Evolutionary conservation across 2,797 vertebrate genomes (phyloP).

Genomic region (Xenopus petersii): DNA sequence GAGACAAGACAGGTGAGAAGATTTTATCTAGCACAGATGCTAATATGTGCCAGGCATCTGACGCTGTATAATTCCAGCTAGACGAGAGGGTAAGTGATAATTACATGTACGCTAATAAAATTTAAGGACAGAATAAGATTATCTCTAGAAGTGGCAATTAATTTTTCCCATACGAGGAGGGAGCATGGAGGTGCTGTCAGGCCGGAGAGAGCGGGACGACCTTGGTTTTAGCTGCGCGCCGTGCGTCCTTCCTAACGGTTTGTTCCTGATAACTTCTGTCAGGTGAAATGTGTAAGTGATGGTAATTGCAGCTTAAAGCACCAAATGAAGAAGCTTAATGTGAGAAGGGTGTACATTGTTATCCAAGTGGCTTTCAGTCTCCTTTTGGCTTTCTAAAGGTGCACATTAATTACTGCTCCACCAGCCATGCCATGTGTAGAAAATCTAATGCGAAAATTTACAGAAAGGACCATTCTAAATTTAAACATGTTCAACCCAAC

Average conservation of each 20-base stretch:
- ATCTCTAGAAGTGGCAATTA: constrained; percentile 19
- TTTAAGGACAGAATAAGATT: constrained; percentile 35
- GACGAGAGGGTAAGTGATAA: constrained; percentile 38
- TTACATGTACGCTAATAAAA: constrained; percentile 33
- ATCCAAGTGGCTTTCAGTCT: neutral
- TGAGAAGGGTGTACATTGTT: neutral
- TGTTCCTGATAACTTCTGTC: constrained; percentile 11
- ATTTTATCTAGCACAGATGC: constrained; percentile 14
- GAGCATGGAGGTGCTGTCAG: neutral
- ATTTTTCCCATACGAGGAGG: constrained; percentile 14
- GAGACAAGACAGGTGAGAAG: constrained; percentile 20
- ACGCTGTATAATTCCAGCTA: constrained; percentile 38
- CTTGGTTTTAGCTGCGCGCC: constrained; percentile 7
- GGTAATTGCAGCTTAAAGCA: constrained; percentile 2
- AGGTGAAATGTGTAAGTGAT: constrained; percentile 26
- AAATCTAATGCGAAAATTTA: too few species aligned
- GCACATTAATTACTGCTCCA: too few species aligned
- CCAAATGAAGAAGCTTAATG: neutral
- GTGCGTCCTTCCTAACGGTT: constrained; percentile 2
- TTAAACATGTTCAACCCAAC: too few species aligned
- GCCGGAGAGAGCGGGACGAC: neutral
- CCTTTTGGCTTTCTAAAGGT: neutral
- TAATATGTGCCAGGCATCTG: constrained; percentile 9
- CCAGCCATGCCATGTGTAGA: too few species aligned
- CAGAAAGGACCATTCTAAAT: too few species aligned